phyloP scores from a whole-genome alignment of 2,113 vertebrate species.

The Ifrita kowaldi region DNA sequence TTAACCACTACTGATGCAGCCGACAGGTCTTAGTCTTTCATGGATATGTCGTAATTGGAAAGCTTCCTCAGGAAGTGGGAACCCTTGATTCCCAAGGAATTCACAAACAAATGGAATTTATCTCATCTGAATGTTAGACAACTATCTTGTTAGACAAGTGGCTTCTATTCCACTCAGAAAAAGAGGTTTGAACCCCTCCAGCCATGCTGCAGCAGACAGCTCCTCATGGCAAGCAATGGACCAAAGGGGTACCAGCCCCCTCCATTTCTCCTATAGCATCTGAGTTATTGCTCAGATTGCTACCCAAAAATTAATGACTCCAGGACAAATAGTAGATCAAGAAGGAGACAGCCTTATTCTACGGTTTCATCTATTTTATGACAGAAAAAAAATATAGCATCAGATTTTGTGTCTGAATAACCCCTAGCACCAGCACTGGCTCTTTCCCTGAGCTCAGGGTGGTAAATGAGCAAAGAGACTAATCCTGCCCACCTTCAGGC shows the following conservation, averaged over 20 bases:
- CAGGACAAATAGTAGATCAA: neutral
- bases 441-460: neutral
- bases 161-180: neutral
- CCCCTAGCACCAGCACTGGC: neutral
- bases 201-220: neutral
- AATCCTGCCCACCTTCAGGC: neutral
- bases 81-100: neutral
- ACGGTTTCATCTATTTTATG: neutral
- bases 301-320: neutral
- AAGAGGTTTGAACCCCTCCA: neutral
- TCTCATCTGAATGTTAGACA: neutral
- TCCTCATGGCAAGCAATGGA: neutral
- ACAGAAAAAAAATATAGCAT: neutral
- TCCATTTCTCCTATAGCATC: neutral
- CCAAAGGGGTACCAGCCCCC: neutral
- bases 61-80: neutral
- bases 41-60: neutral
- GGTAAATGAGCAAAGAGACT: neutral
- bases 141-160: neutral
- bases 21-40: neutral
- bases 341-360: neutral
- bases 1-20: neutral
- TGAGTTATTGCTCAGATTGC: neutral
- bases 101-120: neutral
- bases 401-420: neutral